Base-by-base conservation (phyloP, 2,888 invertebrate species). In the Drosophila villosipedis region DNA sequence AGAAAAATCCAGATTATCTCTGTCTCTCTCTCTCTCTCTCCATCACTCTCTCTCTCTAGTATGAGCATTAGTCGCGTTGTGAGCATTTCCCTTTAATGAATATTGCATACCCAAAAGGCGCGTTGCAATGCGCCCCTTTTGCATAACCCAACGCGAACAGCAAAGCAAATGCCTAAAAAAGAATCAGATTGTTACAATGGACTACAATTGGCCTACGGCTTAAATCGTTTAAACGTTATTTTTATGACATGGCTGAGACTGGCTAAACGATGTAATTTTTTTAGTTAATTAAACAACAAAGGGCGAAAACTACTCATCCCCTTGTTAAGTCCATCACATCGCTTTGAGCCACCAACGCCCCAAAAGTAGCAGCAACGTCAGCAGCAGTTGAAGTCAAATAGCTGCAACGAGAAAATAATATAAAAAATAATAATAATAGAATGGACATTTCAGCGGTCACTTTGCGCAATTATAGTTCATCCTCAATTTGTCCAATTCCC, bases 271-370 rank as follows among this genome's bases (percentile, higher is more conserved):
- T 31, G 22, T 25, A 37, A 41, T 57, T 70, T 91, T 70, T 83
- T 90, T 83, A 88, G 84, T 91, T 91, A 88, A 91, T 91, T 91
- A 90, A 88, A 89, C 86, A 82, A 80, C 91, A 91, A 91, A 90
- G 68, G 62, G 62, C 70, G 43, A 65, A 67, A 76, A 74, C 73
- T 75, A 73, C 62, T 74, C n/a, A 16, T 58, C 65, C 57, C 50
- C 60, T 58, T 58, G 37, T 69, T 68, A 25, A 61, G 28, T 50
- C 4, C 7, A 35, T 66, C 62, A 41, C 59, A 72, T 25, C 31
- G 58, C 86, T 78, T 52, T 22, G 19, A 60, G 78, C 57, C 35
- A 37, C 30, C 54, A 50, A 16, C 35, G 58, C 65, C 31, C 43
- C 25, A 49, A 54, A 67, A 43, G 33, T 7, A 55, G 47, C 61